Base-by-base conservation (phyloP, 2,888 invertebrate genomes). In the Zygothrica quintamaculata region DNA sequence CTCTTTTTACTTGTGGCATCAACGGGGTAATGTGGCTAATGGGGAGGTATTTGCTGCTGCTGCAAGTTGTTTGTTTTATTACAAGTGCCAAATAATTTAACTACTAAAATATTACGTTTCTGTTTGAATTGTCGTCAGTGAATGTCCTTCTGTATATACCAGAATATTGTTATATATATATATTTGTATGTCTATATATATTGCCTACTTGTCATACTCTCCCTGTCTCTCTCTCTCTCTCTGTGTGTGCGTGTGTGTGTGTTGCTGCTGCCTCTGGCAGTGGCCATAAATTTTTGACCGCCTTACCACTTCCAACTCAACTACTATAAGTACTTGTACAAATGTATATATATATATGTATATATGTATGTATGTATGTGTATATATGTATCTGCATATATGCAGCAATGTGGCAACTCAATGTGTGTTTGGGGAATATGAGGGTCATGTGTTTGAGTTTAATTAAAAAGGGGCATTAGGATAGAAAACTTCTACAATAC, bases 81-180 rank as follows among this genome's bases (percentile, higher is more conserved):
- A 62, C 80, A 81, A 81, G 80, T 81, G 88, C 87, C 82, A 84
- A 82, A 84, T 84, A 88, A 84, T 88, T 88, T 82, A 82, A 87
- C 87, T 80, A 81, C 88, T 84, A 84, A 84, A 88, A 80, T 84
- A 84, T 87, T 77, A 88, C 88, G 87, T 87, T 87, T 88, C 82
- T 74, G 72, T 80, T 87, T 87, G 78, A 80, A 86, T 88, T 84
- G 81, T 72, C 86, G 79, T 67, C 76, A 53, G 55, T 60, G 34
- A 22, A 5, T 51, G 58, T 59, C 40, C 57, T 46, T n/a, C n/a
- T 72, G 72, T 47, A 52, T 51, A 13, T 31, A n/a, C 18, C 18
- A 22, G 18, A 3, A 5, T 22, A 50, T n/a, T 15, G 9, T 9
- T 9, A 34, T 51, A 36, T 29, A 31, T 40, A 13, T 31, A 16